phyloP scores from a whole-genome alignment of 2,797 vertebrate species.

The Varecia variegata region DNA sequence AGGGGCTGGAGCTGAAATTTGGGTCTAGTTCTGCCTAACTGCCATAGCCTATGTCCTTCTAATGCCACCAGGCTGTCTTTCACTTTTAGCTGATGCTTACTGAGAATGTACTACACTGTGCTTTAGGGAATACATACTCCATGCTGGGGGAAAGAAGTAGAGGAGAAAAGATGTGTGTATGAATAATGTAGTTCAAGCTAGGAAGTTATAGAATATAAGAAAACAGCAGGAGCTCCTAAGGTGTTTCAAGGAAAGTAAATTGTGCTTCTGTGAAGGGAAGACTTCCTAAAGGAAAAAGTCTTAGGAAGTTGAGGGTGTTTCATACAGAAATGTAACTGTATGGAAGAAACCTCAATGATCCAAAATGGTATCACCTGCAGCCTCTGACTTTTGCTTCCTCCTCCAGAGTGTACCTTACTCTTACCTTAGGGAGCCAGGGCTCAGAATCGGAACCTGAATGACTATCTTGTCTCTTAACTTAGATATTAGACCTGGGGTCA shows the following conservation, averaged over 20 bases:
- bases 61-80: fast-evolving
- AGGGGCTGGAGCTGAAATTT: not conserved
- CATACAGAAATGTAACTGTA: not conserved
- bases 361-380: not conserved
- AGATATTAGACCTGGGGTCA: not conserved
- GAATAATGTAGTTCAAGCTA: not conserved
- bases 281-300: not conserved
- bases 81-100: not conserved
- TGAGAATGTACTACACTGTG: not conserved
- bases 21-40: too few relatives aligned
- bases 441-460: not conserved
- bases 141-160: not conserved
- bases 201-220: not conserved
- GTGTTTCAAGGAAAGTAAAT: not conserved
- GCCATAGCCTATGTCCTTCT: not conserved
- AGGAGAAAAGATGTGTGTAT: not conserved
- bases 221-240: not conserved
- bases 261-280: not conserved
- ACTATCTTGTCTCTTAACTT: not conserved
- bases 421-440: not conserved
- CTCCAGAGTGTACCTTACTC: not conserved
- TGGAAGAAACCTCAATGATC: not conserved
- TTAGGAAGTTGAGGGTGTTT: not conserved
- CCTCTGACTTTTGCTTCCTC: not conserved
- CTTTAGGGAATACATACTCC: not conserved